A percentile compares a stretch with the other conserved stretches of the same genome.
These are phyloP conservation scores for Eristalis intricaria DNA, from an alignment of 2,888 invertebrate species.

Conservation along the genomic window DNA sequence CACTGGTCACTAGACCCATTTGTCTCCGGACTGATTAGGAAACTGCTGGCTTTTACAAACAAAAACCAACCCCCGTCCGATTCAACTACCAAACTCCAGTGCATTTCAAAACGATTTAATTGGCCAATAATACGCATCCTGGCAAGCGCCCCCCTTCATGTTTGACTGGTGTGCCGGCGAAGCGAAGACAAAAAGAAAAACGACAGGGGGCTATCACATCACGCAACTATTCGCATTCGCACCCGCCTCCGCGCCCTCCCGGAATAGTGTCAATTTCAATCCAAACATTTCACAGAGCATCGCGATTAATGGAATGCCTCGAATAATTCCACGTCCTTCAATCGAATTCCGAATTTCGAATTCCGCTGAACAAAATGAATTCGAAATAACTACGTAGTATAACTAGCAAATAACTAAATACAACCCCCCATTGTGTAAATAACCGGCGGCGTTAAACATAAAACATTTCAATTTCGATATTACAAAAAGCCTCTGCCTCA, in stretches of 20 bases:
- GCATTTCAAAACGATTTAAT: not conserved
- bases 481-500: slow-evolving; percentile 51
- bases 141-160: not conserved
- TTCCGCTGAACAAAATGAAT: slow-evolving; percentile 45
- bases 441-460: slow-evolving; percentile 57
- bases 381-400: slow-evolving; percentile 39
- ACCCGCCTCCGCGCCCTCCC: no score
- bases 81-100: not conserved
- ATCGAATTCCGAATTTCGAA: slow-evolving; percentile 42
- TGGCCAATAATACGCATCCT: not conserved
- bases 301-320: slow-evolving; percentile 33
- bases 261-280: slow-evolving; percentile 48
- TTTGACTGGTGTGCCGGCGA: not conserved
- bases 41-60: not conserved
- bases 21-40: no score
- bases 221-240: not conserved
- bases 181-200: not conserved
- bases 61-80: not conserved
- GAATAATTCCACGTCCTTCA: slow-evolving; percentile 25
- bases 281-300: slow-evolving; percentile 41
- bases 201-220: not conserved
- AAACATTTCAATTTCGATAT: slow-evolving; percentile 70
- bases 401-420: slow-evolving; percentile 65
- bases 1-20: no score
- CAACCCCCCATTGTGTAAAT: slow-evolving; percentile 59